Conservation (phyloP, 2,113 vertebrate genomes). For the Rhabdornis inornatus region DNA sequence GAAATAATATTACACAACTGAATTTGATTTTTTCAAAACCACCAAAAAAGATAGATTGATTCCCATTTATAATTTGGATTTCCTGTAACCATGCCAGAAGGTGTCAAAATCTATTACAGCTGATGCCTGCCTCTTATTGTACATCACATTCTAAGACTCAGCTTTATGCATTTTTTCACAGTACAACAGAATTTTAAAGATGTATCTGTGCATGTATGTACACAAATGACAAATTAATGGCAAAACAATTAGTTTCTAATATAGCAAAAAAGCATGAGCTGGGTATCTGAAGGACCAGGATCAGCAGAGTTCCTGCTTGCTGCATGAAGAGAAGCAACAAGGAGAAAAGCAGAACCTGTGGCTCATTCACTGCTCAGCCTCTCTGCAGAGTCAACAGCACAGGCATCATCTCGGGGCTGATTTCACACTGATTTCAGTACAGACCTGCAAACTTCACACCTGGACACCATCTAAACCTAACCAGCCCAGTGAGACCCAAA, state of each 20-base stretch:
- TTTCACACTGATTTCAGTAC: neutral
- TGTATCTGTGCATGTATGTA: rapidly evolving
- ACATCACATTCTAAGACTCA: neutral
- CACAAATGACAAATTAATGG: neutral
- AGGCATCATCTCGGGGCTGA: neutral
- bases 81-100: neutral
- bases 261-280: neutral
- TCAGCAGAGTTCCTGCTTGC: neutral
- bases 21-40: neutral
- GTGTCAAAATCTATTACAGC: neutral
- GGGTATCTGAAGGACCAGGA: neutral
- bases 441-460: neutral
- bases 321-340: neutral
- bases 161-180: neutral
- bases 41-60: neutral
- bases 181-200: neutral
- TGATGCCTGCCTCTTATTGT: neutral
- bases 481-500: neutral
- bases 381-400: neutral
- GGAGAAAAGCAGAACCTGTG: neutral
- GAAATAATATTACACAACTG: constrained; percentile 21
- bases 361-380: neutral
- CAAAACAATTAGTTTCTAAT: neutral
- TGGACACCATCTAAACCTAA: neutral
- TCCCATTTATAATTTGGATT: neutral